These are phyloP conservation scores for Heteropelma amictum DNA, from an alignment of 2,888 invertebrate genomes.

Conservation along the genomic window DNA sequence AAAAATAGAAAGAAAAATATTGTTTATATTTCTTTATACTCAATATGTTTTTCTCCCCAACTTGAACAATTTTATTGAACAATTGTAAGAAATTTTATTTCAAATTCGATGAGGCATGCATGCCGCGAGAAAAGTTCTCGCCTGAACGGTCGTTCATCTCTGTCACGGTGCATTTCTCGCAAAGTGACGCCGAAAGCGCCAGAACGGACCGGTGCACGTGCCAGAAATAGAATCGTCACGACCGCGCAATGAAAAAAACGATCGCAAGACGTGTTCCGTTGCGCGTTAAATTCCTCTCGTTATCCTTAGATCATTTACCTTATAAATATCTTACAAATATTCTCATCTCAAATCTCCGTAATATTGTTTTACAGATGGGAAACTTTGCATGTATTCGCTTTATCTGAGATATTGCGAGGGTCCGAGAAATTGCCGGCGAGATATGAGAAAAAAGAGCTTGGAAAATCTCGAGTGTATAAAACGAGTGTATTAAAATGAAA, in stretches of 20 bases:
- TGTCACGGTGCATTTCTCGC: conserved; percentile 34
- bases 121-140: conserved; percentile 1
- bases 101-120: conserved; percentile 4
- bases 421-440: neutral
- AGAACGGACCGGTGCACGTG: conserved; percentile 13
- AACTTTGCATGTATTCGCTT: too few relatives aligned
- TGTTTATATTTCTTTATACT: too few relatives aligned
- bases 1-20: conserved; percentile 18
- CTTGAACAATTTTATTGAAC: neutral
- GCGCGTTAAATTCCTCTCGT: too few relatives aligned
- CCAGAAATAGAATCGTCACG: conserved; percentile 42
- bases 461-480: neutral
- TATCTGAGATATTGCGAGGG: too few relatives aligned
- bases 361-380: too few relatives aligned
- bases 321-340: too few relatives aligned
- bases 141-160: conserved; percentile 18
- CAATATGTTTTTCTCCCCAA: too few relatives aligned
- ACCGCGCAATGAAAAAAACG: neutral
- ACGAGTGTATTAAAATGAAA: neutral
- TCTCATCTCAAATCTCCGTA: too few relatives aligned
- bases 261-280: too few relatives aligned
- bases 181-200: conserved; percentile 28
- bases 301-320: too few relatives aligned
- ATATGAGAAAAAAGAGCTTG: neutral
- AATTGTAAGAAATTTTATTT: neutral